These are phyloP conservation scores for Magallana nippona DNA, from an alignment of 2,888 invertebrate genomes.

Conservation along the genomic window DNA sequence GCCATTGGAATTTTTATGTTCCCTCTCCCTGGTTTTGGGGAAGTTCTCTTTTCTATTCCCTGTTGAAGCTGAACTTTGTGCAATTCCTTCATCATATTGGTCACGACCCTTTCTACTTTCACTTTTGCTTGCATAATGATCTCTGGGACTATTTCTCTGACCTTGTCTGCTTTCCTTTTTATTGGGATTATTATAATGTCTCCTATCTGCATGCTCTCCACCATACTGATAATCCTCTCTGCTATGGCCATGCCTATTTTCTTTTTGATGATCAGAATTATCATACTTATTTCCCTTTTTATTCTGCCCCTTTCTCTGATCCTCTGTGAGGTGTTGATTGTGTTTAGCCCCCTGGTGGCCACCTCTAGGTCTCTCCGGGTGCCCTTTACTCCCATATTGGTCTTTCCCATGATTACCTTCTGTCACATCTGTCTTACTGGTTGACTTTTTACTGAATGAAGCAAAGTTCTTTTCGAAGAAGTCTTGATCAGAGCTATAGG, in stretches of 20 bases:
- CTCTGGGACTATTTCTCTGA: not conserved
- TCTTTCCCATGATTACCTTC: not conserved
- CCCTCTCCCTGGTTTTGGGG: not conserved
- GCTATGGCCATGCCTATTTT: not conserved
- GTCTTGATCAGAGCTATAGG: slow-evolving; percentile 4
- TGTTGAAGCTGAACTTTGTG: not conserved
- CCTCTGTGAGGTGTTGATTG: not conserved
- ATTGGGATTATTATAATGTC: not conserved
- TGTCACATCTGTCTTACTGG: not conserved
- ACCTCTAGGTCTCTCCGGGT: not conserved
- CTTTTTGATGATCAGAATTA: not conserved
- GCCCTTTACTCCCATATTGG: not conserved
- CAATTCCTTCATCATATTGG: not conserved
- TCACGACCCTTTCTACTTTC: not conserved
- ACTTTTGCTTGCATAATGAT: not conserved
- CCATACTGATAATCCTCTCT: not conserved
- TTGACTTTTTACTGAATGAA: not conserved
- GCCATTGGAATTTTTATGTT: not conserved
- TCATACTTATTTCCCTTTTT: not conserved
- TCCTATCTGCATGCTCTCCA: not conserved
- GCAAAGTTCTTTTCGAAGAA: slow-evolving; percentile 19
- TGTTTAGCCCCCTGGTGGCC: not conserved
- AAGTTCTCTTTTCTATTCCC: not conserved
- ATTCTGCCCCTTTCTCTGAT: not conserved
- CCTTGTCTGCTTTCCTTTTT: not conserved